Percentiles rank a stretch among this genome's conserved stretches.
Evolutionary conservation across 2,888 invertebrate genomes (phyloP).

Genomic region (Aphodius granarius): DNA sequence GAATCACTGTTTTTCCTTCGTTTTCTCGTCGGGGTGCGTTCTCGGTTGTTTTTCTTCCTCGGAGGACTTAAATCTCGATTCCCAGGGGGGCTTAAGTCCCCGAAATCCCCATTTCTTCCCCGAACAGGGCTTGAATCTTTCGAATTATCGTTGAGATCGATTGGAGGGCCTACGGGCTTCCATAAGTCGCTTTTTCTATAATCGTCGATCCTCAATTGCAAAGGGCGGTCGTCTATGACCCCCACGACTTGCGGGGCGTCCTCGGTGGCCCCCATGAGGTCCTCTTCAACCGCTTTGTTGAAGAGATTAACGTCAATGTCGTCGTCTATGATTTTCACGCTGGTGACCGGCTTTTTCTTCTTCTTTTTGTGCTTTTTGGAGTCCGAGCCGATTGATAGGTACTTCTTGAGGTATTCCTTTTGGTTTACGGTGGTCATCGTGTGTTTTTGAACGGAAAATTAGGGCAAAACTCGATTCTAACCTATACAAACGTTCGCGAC

Average conservation of each 20-base stretch:
- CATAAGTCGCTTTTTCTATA: conserved; percentile 46
- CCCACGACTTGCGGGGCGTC: conserved; percentile 91
- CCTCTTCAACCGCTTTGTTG: conserved; percentile 67
- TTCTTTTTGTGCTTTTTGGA: conserved; percentile 71
- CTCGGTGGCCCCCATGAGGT: conserved; percentile 73
- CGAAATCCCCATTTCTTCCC: conserved; percentile 3
- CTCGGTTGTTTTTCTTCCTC: conserved; percentile 29
- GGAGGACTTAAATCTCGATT: conserved; percentile 29
- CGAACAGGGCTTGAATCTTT: conserved; percentile 14
- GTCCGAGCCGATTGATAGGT: conserved; percentile 65
- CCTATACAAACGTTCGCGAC: neutral
- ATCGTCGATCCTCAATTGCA: conserved; percentile 58
- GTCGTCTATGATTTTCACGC: conserved; percentile 85
- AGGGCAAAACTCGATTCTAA: neutral
- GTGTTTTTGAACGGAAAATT: neutral
- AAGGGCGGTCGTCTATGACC: conserved; percentile 80
- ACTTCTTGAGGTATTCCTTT: conserved; percentile 79
- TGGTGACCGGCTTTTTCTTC: conserved; percentile 53
- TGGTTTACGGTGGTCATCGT: conserved; percentile 60
- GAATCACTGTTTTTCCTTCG: neutral
- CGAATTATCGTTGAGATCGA: conserved; percentile 8
- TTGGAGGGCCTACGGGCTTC: conserved; percentile 41
- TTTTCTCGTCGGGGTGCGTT: conserved; percentile 6
- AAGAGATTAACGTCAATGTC: conserved; percentile 69
- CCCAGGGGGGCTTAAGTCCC: conserved; percentile 1